Conservation (phyloP, 2,797 vertebrate species). For the Acipenser oxyrinchus region DNA sequence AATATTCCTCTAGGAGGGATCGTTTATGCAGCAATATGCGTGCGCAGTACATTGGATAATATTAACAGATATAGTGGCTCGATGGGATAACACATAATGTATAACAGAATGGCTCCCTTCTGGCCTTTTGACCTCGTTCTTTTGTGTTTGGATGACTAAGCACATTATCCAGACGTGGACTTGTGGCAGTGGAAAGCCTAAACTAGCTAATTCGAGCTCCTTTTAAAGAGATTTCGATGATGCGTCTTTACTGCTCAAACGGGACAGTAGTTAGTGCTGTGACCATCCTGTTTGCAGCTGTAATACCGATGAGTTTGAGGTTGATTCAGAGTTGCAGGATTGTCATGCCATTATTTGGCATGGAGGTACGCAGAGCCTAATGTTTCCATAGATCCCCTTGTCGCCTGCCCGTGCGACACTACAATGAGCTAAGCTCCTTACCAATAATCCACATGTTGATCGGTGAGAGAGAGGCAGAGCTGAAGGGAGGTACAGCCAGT, state of each 20-base stretch:
- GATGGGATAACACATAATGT: neutral
- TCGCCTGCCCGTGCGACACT: slow-evolving; percentile 22
- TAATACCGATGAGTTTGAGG: too few relatives aligned
- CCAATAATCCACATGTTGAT: slow-evolving; percentile 48
- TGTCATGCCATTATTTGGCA: slow-evolving; percentile 3
- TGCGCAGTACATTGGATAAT: neutral
- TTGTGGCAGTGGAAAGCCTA: slow-evolving; percentile 26
- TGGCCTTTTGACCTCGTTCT: slow-evolving; percentile 26
- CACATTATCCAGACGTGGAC: too few relatives aligned
- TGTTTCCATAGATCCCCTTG: slow-evolving; percentile 25
- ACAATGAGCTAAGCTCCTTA: slow-evolving; percentile 60
- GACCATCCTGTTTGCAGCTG: neutral
- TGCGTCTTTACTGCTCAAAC: neutral
- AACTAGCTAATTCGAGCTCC: slow-evolving; percentile 33
- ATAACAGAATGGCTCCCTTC: neutral
- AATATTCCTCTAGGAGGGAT: neutral
- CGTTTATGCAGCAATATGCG: neutral
- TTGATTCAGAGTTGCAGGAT: too few relatives aligned
- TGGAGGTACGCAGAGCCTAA: slow-evolving; percentile 12
- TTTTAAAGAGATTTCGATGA: neutral
- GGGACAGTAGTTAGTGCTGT: neutral
- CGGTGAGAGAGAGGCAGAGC: slow-evolving; percentile 29
- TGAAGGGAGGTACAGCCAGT: neutral
- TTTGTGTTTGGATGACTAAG: too few relatives aligned
- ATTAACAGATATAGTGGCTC: neutral